phyloP scores from a whole-genome alignment of 2,113 vertebrate species.

The Hystrix cristata region DNA sequence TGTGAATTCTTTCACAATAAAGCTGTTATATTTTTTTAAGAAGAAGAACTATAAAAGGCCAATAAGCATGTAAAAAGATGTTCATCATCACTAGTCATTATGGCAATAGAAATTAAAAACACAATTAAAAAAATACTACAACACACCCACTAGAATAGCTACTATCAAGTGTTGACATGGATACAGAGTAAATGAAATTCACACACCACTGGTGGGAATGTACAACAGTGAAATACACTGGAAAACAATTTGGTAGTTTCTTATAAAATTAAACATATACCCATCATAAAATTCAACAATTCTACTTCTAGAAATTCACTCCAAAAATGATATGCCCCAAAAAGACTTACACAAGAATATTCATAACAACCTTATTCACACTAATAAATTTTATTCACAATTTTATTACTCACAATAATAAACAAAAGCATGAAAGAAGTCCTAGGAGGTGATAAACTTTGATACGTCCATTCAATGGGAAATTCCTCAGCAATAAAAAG shows the following conservation, averaged over 20 bases:
- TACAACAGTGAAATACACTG: background rate
- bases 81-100: background rate
- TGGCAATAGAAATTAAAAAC: conserved; percentile 35
- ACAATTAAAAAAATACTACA: background rate
- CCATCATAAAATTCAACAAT: background rate
- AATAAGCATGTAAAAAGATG: background rate
- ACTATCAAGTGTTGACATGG: background rate
- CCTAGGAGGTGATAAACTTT: background rate
- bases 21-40: background rate
- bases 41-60: background rate
- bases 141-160: background rate
- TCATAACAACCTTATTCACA: background rate
- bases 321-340: background rate
- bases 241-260: conserved; percentile 36
- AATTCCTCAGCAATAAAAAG: conserved; percentile 27
- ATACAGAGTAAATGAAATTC: conserved; percentile 7
- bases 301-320: conserved; percentile 6
- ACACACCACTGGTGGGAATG: background rate
- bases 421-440: background rate
- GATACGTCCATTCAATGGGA: background rate
- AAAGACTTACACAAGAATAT: background rate
- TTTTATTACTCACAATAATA: conserved; percentile 6
- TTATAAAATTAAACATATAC: conserved; percentile 41
- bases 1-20: conserved; percentile 28
- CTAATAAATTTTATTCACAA: background rate